phyloP scores from a whole-genome alignment of 2,888 invertebrate species.

The Acanthosoma haemorrhoidale region DNA sequence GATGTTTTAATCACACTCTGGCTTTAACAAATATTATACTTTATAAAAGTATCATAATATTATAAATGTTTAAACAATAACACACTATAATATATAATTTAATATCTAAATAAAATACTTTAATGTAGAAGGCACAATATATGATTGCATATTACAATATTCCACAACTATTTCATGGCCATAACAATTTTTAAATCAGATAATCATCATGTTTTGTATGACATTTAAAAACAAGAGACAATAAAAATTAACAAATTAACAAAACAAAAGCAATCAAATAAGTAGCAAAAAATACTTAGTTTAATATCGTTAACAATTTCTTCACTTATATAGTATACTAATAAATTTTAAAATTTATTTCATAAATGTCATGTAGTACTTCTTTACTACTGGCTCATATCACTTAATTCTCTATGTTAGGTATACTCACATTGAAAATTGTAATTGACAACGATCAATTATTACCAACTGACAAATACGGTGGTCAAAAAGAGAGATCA shows the following conservation, averaged over 20 bases:
- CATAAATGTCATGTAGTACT: neutral
- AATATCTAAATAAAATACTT: slow-evolving; percentile 10
- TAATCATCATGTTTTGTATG: neutral
- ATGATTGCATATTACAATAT: slow-evolving; percentile 3
- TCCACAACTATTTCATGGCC: neutral
- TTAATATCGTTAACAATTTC: neutral
- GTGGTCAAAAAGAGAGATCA: slow-evolving; percentile 31
- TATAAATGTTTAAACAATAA: slow-evolving; percentile 10
- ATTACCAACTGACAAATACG: slow-evolving; percentile 28
- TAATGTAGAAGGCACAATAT: slow-evolving; percentile 3
- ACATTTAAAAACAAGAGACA: slow-evolving; percentile 7
- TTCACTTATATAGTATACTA: neutral
- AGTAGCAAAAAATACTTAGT: neutral
- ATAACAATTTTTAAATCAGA: slow-evolving; percentile 5
- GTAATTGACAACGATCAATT: slow-evolving; percentile 3
- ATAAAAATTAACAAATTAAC: neutral
- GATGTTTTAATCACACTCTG: neutral
- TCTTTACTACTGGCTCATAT: slow-evolving; percentile 1
- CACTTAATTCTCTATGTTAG: neutral
- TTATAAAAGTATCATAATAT: slow-evolving; percentile 3
- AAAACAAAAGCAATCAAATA: slow-evolving; percentile 17
- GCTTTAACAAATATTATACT: slow-evolving; percentile 6
- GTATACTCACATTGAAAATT: slow-evolving; percentile 7
- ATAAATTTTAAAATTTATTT: neutral
- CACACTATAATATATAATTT: slow-evolving; percentile 9